A percentile compares a stretch with the other conserved stretches of the same genome.
Evolutionary conservation across 2,888 invertebrate species (phyloP).

Genomic region (Aethes cnicana): DNA sequence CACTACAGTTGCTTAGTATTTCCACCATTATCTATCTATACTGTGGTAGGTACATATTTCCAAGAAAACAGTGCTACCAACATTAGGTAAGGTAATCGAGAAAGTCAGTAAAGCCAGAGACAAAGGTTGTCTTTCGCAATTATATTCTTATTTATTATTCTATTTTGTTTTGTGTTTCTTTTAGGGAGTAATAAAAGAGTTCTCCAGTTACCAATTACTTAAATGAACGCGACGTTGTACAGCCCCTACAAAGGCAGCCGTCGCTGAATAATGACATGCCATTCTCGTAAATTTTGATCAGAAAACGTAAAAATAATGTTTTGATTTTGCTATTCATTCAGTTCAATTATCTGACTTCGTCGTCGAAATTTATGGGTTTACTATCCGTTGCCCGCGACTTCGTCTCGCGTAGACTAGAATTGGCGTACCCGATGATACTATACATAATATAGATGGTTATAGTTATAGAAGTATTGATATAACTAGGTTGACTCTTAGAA

Average conservation of each 20-base stretch:
- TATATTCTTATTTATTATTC: conserved; percentile 58
- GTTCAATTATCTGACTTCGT: conserved; percentile 1
- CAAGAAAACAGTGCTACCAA: no score
- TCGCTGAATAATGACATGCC: conserved; percentile 21
- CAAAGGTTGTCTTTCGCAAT: conserved; percentile 54
- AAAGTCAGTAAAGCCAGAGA: conserved; percentile 43
- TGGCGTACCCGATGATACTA: no score
- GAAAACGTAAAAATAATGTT: conserved; percentile 19
- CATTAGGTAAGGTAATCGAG: conserved; percentile 39
- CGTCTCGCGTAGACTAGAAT: no score
- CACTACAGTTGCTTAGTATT: no score
- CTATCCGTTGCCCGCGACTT: no score
- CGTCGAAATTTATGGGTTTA: background rate
- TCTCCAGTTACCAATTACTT: conserved; percentile 46
- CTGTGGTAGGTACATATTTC: no score
- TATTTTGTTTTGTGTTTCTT: conserved; percentile 48
- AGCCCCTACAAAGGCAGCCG: conserved; percentile 18
- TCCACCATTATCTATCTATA: no score
- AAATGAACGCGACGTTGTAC: conserved; percentile 42
- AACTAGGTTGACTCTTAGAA: no score
- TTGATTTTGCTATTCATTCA: conserved; percentile 3
- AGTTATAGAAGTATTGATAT: no score
- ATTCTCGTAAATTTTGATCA: conserved; percentile 13
- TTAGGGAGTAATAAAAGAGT: conserved; percentile 38
- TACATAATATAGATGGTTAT: no score